phyloP scores from a whole-genome alignment of 2,113 vertebrate genomes.

The Zosterops borbonicus region DNA sequence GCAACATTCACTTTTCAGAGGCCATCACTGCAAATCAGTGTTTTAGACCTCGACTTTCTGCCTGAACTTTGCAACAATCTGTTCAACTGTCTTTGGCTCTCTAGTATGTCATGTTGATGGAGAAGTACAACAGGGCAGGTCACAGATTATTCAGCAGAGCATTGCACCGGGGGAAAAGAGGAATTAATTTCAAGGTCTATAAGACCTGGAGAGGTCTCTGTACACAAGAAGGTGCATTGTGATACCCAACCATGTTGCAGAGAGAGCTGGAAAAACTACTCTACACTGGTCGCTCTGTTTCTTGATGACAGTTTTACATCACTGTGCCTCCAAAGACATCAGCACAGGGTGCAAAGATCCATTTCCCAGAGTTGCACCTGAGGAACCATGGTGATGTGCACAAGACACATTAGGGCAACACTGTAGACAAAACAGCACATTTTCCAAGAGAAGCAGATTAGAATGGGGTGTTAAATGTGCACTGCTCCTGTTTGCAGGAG shows the following conservation, averaged over 20 bases:
- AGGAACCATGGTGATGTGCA: neutral
- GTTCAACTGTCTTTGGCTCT: neutral
- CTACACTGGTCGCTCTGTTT: neutral
- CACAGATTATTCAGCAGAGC: neutral
- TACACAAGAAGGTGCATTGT: neutral
- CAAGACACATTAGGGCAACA: neutral
- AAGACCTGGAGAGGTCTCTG: neutral
- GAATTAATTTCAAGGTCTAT: neutral
- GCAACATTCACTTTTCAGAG: neutral
- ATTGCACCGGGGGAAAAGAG: neutral
- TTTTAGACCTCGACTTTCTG: neutral
- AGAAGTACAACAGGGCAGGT: neutral
- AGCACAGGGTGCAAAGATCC: neutral
- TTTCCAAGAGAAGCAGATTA: neutral
- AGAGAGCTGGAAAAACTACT: neutral
- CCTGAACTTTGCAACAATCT: neutral
- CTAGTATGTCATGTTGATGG: neutral
- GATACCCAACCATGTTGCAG: neutral
- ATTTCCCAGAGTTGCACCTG: neutral
- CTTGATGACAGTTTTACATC: neutral
- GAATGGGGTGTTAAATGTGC: neutral
- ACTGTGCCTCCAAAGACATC: neutral
- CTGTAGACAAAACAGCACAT: neutral
- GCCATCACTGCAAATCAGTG: neutral
- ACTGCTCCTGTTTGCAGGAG: neutral